Evolutionary conservation across 2,113 vertebrate species (phyloP), one percentile per base, ranked within the genome.

Genomic region (Sebastes schlegelii): DNA sequence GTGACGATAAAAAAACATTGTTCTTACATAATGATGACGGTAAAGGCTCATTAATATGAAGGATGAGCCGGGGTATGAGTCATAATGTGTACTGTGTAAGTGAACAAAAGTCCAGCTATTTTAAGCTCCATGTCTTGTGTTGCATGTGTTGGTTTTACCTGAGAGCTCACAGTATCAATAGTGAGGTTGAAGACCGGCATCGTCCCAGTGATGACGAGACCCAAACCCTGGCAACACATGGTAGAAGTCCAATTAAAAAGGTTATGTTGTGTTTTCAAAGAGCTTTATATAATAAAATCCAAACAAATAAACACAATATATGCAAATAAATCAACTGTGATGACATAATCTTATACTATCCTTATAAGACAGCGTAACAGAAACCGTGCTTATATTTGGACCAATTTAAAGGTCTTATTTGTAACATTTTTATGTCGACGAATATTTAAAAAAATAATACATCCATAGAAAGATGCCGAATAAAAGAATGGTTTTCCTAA

Each of bases 161-260:
- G 96, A 87, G 96, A 95, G 84, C 94, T 95, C 5, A 91, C 43
- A 1, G 16, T 92, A 63, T 99, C 97, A 80, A 95, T 95, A 0
- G 98, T 99, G 88, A 98, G 95, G 94, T 99, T 99, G 94, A 99
- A 99, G 71, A 99, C 98, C 0, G 98, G 98, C 92, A 99, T 95
- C 0, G 98, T 99, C 69, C 98, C 98, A 0, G 98, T 98, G 91
- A 99, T 97, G 91, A 99, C 98, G 46, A 99, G 93, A 10, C 98
- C 98, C 92, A 99, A 95, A 62, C 98, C 98, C 98, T 99, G 88
- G 48, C 6, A 48, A 62, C 62, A 81, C 34, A 67, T 5, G 23
- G 63, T 0, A 79, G 2, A 69, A 79, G 26, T 52, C 0, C 9
- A 52, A n/a, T 51, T 67, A 9, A 57, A 42, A 45, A 14, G 12